These are phyloP conservation scores for Porites rus DNA, from an alignment of 92 coral and sea anemone genomes.

Conservation along the genomic window DNA sequence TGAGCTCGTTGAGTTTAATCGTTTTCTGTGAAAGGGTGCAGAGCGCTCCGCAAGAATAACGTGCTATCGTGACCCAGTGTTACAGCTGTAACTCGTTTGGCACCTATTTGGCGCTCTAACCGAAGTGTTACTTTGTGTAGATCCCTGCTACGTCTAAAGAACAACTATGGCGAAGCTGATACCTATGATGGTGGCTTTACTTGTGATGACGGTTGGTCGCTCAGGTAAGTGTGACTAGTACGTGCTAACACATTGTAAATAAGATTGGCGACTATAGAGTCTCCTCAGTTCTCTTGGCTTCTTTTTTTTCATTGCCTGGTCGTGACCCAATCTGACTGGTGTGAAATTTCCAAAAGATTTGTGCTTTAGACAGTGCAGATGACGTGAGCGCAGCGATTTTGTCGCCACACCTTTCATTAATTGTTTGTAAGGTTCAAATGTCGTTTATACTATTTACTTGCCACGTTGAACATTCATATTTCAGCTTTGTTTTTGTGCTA, in stretches of 20 bases:
- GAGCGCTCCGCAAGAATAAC: constrained; percentile 23
- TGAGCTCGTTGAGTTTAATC: constrained; percentile 14
- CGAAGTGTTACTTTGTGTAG: neutral
- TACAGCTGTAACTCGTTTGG: neutral
- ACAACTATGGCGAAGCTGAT: constrained; percentile 17
- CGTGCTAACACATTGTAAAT: constrained; percentile 22
- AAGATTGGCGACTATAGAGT: constrained; percentile 25
- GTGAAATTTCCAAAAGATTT: constrained; percentile 30
- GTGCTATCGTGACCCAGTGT: constrained; percentile 32
- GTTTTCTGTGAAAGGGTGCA: constrained; percentile 22
- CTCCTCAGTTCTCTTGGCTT: neutral
- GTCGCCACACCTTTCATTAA: constrained; percentile 32
- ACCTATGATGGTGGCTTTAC: constrained; percentile 15
- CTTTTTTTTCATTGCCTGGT: neutral
- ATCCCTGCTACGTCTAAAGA: neutral
- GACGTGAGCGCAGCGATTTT: neutral
- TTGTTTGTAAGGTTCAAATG: neutral
- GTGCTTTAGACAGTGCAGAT: neutral
- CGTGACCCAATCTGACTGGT: neutral
- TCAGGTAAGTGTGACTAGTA: constrained; percentile 26
- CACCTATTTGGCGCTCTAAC: constrained; percentile 2
- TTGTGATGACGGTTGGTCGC: constrained; percentile 27
- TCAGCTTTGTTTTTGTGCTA: constrained; percentile 1
- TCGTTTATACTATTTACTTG: constrained; percentile 22
- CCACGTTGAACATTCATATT: constrained; percentile 29